Evolutionary conservation across 2,888 invertebrate genomes (phyloP).

Genomic region (Clusia tigrina): DNA sequence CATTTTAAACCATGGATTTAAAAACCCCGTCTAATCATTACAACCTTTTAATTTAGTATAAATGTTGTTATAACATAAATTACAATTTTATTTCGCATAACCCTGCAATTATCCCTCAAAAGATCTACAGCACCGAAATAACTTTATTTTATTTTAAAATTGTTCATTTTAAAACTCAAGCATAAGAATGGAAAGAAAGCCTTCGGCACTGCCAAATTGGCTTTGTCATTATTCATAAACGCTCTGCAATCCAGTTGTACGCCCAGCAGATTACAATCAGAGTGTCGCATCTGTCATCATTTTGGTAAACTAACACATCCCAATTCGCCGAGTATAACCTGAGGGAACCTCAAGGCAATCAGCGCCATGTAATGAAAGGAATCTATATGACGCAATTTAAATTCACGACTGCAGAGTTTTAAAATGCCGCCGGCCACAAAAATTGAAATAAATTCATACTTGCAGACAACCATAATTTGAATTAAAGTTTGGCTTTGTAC

Average conservation of each 20-base stretch:
- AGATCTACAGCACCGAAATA: too few relatives aligned
- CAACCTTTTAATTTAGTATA: too few relatives aligned
- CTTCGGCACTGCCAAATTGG: neutral
- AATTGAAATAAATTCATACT: neutral
- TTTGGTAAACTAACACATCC: neutral
- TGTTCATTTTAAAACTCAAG: too few relatives aligned
- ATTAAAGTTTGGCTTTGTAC: too few relatives aligned
- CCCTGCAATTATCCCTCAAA: too few relatives aligned
- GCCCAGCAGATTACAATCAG: slow-evolving; percentile 1
- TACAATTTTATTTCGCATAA: too few relatives aligned
- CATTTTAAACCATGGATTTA: too few relatives aligned
- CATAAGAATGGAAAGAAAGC: too few relatives aligned
- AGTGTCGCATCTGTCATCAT: slow-evolving; percentile 2
- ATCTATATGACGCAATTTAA: neutral
- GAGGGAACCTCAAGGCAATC: slow-evolving; percentile 35
- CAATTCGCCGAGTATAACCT: neutral
- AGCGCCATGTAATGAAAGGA: slow-evolving; percentile 45
- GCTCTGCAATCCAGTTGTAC: neutral
- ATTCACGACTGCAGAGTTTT: neutral
- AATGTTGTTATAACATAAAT: too few relatives aligned
- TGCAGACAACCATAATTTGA: too few relatives aligned
- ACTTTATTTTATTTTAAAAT: too few relatives aligned
- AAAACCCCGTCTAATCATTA: too few relatives aligned
- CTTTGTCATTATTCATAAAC: neutral
- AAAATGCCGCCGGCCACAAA: neutral